A percentile compares a stretch with the other conserved stretches of the same genome.
These are phyloP conservation scores for Conus betulinus DNA, from an alignment of 1,140 invertebrate species.

Conservation along the genomic window DNA sequence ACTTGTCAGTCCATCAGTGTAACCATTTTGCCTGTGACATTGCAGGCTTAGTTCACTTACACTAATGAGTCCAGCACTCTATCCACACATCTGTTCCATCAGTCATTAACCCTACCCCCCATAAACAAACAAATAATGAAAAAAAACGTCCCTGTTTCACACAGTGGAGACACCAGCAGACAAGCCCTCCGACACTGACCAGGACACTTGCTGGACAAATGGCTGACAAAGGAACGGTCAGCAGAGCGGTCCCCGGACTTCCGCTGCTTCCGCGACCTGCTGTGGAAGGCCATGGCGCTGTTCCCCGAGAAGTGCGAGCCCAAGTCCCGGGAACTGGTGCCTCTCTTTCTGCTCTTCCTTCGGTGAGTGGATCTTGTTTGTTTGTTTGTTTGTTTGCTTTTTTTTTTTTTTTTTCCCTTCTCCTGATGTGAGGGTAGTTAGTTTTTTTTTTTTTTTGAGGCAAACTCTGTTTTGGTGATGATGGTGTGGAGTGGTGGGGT, in stretches of 20 bases:
- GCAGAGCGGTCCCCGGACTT: slow-evolving; percentile 45
- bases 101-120: background rate
- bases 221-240: background rate
- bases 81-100: too few species aligned
- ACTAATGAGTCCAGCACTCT: too few species aligned
- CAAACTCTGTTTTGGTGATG: too few species aligned
- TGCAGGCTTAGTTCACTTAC: too few species aligned
- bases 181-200: background rate
- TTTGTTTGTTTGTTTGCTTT: slow-evolving; percentile 7
- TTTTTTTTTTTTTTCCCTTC: background rate
- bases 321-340: slow-evolving; percentile 86
- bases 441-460: too few species aligned
- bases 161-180: background rate
- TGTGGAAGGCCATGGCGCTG: slow-evolving; percentile 87
- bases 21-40: too few species aligned
- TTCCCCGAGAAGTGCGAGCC: slow-evolving; percentile 86
- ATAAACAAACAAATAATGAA: background rate
- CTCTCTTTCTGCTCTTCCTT: slow-evolving; percentile 85
- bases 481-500: too few species aligned
- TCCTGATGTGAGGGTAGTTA: background rate
- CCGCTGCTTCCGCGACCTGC: slow-evolving; percentile 84
- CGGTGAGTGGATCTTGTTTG: slow-evolving; percentile 6
- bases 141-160: background rate
- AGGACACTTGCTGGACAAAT: slow-evolving; percentile 1
- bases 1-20: too few species aligned